phyloP scores from a whole-genome alignment of 2,888 invertebrate species.

The Machimus atricapillus region DNA sequence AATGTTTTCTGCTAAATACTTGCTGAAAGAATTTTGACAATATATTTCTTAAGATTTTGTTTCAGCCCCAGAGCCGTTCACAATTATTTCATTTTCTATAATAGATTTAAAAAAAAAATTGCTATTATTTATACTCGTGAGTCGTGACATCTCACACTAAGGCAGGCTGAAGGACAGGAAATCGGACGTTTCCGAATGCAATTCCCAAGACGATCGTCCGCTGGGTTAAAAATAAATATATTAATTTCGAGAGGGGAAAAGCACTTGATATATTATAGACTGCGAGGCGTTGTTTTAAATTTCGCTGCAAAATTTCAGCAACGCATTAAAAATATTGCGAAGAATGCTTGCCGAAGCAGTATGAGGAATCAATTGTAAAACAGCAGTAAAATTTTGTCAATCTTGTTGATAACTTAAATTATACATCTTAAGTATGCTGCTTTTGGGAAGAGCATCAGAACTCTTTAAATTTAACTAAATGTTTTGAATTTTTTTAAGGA shows the following conservation, averaged over 20 bases:
- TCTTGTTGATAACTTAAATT: too few relatives aligned
- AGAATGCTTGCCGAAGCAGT: not conserved
- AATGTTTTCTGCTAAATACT: not conserved
- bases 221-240: not conserved
- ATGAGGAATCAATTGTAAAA: not conserved
- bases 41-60: not conserved
- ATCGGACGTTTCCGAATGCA: not conserved
- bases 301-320: not conserved
- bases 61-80: not conserved
- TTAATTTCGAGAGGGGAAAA: not conserved
- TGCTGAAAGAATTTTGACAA: not conserved
- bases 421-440: too few relatives aligned
- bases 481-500: too few relatives aligned
- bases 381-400: not conserved
- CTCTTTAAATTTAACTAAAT: too few relatives aligned
- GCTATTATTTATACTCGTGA: not conserved
- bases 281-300: not conserved
- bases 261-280: not conserved
- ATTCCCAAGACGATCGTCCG: not conserved
- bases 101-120: not conserved
- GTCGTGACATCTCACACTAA: not conserved
- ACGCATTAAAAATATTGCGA: not conserved
- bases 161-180: not conserved
- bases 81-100: not conserved
- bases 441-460: too few relatives aligned